Evolutionary conservation across 2,797 vertebrate genomes (phyloP), one percentile per base, ranked within the genome.

Genomic region (Anguilla marmorata): DNA sequence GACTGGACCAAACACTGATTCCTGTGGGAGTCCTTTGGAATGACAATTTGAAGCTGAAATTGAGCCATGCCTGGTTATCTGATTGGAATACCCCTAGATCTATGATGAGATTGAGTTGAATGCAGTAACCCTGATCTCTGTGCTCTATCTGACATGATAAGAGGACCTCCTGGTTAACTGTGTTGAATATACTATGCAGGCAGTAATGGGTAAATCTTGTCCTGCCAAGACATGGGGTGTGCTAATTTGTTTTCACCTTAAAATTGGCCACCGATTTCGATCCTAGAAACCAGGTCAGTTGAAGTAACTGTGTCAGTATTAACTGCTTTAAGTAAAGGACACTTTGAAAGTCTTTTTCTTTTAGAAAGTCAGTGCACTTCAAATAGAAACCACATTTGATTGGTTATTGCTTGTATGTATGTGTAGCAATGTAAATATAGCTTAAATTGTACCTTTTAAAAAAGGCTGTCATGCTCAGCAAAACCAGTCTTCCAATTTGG

Each of bases 211-310:
- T 74, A 21, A 27, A 54, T 86, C 33, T 66, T 54, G 82, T 37
- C 85, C 86, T 89, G 37, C 87, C 89, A 85, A 80, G 48, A 74
- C 30, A 86, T 4, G 14, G 54, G 84, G 66, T 92, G 85, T 93
- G 94, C 94, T 93, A 95, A 93, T 95, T 92, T 54, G 86, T 84
- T 86, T 63, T 84, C 2, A 12, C 16, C 60, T 86, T 66, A 84
- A 89, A 86, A 74, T 85, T 90, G 24, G 33, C 33, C 56, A 79
- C 88, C 3, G 74, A 88, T 90, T n/a, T 84, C 19, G 33, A 30
- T n/a, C 30, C 12, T 11, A 58, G 30, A 52, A 50, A 24, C 30
- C 50, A 30, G 21, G 7, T 12, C 41, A 48, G n/a, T 45, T 48
- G 24, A 66, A 7, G 8, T 66, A 66, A n/a, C 63, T n/a, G 16